phyloP scores from a whole-genome alignment of 2,797 vertebrate species.

The Paramormyrops hopkinsi region DNA sequence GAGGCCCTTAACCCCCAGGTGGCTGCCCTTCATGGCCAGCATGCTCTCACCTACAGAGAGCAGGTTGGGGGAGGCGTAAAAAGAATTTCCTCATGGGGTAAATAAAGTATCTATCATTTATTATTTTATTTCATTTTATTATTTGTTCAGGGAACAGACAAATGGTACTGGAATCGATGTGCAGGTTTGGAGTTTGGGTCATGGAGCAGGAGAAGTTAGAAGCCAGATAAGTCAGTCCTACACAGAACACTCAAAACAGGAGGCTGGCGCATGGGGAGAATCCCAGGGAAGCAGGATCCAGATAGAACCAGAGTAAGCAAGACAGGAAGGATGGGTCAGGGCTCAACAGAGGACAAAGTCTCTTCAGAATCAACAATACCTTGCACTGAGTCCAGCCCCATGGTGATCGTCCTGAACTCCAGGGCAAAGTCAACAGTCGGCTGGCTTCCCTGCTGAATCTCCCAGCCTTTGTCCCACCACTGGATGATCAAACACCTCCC shows the following conservation, averaged over 20 bases:
- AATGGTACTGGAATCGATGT: background rate
- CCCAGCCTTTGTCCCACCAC: background rate
- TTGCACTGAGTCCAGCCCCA: no score
- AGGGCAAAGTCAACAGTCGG: background rate
- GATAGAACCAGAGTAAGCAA: background rate
- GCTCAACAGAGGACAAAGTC: background rate
- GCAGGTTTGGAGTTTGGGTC: background rate
- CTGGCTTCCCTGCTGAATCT: background rate
- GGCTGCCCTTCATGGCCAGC: no score
- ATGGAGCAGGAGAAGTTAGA: background rate
- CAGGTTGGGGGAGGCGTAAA: no score
- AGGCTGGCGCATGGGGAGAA: background rate
- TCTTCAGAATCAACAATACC: background rate
- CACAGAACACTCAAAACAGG: background rate
- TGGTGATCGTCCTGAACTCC: background rate
- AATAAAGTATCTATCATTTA: no score
- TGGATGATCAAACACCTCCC: background rate
- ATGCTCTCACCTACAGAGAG: no score
- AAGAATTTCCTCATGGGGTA: no score
- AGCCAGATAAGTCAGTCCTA: background rate
- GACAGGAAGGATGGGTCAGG: background rate
- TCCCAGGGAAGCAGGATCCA: background rate
- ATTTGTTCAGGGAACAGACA: background rate
- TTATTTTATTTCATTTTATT: no score
- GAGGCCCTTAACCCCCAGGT: no score